Evolutionary conservation across 1,140 invertebrate species (phyloP), one percentile per base, ranked within the genome.

Genomic region (Psix sp.): DNA sequence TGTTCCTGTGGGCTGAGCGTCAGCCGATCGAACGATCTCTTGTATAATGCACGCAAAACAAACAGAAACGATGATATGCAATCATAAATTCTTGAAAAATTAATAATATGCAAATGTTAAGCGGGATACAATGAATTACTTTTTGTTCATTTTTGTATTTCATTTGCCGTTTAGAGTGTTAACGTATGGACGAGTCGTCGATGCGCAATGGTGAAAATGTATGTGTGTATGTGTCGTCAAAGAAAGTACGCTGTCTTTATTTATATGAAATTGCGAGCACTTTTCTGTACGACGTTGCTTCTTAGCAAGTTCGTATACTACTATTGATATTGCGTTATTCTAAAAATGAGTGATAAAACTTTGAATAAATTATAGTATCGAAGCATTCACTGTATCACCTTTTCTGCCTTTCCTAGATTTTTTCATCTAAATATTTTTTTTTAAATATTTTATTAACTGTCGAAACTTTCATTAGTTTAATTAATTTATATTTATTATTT

Each of bases 1-100:
- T 86, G 84, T 86, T 85, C 83, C 83, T 85, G 77, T 76, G 75
- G 72, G 79, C 80, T 84, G 76, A 77, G 65, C 40, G 66, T 56
- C 76, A 80, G 75, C 82, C 77, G 68, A 80, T 54, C 54, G 70
- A 80, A 75, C 82, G 81, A 84, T 84, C 84, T 85, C 83, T 80
- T 84, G 82, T 78, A 82, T 84, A 82, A 81, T 77, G 77, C 31
- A 75, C 59, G 43, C 33, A 59, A 52, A 62, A 43, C 26, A 4
- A 38, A 38, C 21, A 45, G 43, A 36, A 18, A 66, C 46, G 33
- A 42, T 57, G 17, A 17, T 42, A 48, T 15, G 43, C 13, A 33
- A 33, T 56, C 24, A 17, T 48, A 35, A 33, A n/a, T 56, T 40
- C 7, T 13, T 14, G 15, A 18, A 21, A 24, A 65, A 45, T 52